A percentile compares a stretch with the other conserved stretches of the same genome.
phyloP scores from a whole-genome alignment of 1,140 invertebrate genomes.

The Aphelenchoides fujianensis region DNA sequence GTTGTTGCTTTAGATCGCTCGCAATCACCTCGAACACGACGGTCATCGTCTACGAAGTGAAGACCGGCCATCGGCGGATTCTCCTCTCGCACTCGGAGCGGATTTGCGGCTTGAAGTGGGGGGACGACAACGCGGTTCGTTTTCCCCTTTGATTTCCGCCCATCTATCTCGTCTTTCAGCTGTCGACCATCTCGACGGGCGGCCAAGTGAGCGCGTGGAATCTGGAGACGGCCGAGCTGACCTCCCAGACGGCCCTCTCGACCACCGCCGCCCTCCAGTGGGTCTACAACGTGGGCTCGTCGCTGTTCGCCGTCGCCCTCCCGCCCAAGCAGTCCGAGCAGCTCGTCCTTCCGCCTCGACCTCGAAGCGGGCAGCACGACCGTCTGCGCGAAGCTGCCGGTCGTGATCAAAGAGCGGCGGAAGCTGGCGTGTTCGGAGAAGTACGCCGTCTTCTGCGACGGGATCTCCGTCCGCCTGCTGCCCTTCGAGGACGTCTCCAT shows the following conservation, averaged over 20 bases:
- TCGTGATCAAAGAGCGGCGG: slow-evolving; percentile 10
- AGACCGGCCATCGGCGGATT: slow-evolving; percentile 17
- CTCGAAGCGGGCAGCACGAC: background rate
- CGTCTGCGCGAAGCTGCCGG: slow-evolving; percentile 3
- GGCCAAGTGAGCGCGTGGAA: slow-evolving; percentile 16
- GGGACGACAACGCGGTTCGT: slow-evolving; percentile 7
- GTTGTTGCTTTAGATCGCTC: background rate
- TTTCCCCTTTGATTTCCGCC: slow-evolving; percentile 13
- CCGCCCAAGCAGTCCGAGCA: slow-evolving; percentile 1
- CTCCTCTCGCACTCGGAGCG: background rate
- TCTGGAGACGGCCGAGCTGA: slow-evolving; percentile 16
- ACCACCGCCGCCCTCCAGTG: background rate
- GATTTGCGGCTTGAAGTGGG: slow-evolving; percentile 17
- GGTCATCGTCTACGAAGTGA: slow-evolving; percentile 27
- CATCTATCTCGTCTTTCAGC: slow-evolving; percentile 27
- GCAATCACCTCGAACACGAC: slow-evolving; percentile 15
- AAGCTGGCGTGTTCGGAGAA: background rate
- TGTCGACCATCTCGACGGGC: slow-evolving; percentile 18
- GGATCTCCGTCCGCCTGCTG: background rate
- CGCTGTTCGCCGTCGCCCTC: slow-evolving; percentile 8
- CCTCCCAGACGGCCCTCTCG: background rate
- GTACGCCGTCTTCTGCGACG: background rate
- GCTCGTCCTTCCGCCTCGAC: background rate
- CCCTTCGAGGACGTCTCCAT: slow-evolving; percentile 13
- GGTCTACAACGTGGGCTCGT: slow-evolving; percentile 2